A percentile compares a stretch with the other conserved stretches of the same genome.
These are phyloP conservation scores for Lacerta bilineata DNA, from an alignment of 2,797 vertebrate genomes.

Conservation along the genomic window DNA sequence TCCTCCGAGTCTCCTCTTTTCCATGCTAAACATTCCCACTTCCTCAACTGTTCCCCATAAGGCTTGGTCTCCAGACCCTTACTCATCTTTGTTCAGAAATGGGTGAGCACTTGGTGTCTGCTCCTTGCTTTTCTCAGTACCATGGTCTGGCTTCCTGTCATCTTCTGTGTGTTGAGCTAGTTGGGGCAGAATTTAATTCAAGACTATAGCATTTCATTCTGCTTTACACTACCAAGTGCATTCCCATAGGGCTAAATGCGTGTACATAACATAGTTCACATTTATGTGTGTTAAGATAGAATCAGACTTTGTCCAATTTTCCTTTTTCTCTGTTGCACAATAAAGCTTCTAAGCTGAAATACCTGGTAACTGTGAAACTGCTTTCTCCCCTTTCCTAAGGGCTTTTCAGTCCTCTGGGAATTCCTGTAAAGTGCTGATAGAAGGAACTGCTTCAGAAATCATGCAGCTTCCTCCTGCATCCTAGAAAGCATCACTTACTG, in stretches of 20 bases:
- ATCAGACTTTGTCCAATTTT: neutral
- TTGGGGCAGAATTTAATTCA: slow-evolving; percentile 7
- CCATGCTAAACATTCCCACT: too few relatives aligned
- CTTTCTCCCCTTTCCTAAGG: slow-evolving; percentile 2
- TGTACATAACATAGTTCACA: neutral
- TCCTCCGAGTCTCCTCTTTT: too few relatives aligned
- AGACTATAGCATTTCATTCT: neutral
- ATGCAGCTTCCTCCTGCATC: neutral
- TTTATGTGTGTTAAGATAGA: neutral
- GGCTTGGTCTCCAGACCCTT: too few relatives aligned
- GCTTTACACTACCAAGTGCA: neutral
- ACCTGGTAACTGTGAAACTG: neutral
- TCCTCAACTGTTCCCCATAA: too few relatives aligned
- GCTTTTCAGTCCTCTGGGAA: neutral
- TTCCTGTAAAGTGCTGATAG: accelerated
- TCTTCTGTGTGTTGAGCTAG: neutral
- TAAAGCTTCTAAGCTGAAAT: slow-evolving; percentile 4
- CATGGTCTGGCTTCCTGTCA: neutral
- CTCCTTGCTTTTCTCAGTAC: neutral
- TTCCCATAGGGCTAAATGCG: neutral
- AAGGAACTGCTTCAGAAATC: neutral
- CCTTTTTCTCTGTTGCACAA: neutral
- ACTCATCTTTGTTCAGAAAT: neutral
- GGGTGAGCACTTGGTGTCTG: neutral
- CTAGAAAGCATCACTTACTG: neutral